These are phyloP conservation scores for Nansenia antarctica DNA, from an alignment of 2,113 vertebrate species.

Conservation along the genomic window DNA sequence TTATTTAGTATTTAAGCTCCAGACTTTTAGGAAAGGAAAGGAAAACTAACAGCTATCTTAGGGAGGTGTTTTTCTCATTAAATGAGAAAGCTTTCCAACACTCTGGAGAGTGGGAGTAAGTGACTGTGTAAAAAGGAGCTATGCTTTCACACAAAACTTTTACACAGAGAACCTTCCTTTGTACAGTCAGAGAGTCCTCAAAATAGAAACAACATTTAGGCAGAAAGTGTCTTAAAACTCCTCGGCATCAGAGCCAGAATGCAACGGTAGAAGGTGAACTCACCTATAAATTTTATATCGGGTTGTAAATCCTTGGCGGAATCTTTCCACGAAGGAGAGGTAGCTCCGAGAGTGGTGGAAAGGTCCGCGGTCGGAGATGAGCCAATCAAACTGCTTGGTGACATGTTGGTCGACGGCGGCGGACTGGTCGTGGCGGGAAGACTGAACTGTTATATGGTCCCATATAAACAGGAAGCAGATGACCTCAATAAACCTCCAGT, in stretches of 20 bases:
- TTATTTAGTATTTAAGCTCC: too few species aligned
- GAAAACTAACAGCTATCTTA: too few species aligned
- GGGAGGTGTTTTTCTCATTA: too few species aligned
- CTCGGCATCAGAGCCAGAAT: constrained; percentile 34
- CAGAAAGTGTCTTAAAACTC: constrained; percentile 35
- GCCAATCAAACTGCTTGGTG: constrained; percentile 99
- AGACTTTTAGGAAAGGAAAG: too few species aligned
- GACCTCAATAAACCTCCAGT: constrained; percentile 99
- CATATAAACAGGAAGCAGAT: constrained; percentile 99
- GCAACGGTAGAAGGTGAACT: constrained; percentile 45
- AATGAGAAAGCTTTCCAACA: too few species aligned
- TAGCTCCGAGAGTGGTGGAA: constrained; percentile 99
- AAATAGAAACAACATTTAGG: constrained; percentile 35
- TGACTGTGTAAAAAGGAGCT: constrained; percentile 24
- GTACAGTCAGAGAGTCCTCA: not conserved
- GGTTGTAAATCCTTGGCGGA: constrained; percentile 99
- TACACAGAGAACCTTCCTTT: not conserved
- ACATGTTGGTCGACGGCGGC: constrained; percentile 96
- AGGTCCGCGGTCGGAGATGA: constrained; percentile 99
- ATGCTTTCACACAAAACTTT: not conserved
- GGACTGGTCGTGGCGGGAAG: constrained; percentile 93
- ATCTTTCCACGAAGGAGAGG: constrained; percentile 99
- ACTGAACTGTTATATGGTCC: constrained; percentile 98
- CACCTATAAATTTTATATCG: constrained; percentile 99
- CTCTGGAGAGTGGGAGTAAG: not conserved